Evolutionary conservation across 2,113 vertebrate species (phyloP), one percentile per base, ranked within the genome.

Genomic region (Xenopus borealis): DNA sequence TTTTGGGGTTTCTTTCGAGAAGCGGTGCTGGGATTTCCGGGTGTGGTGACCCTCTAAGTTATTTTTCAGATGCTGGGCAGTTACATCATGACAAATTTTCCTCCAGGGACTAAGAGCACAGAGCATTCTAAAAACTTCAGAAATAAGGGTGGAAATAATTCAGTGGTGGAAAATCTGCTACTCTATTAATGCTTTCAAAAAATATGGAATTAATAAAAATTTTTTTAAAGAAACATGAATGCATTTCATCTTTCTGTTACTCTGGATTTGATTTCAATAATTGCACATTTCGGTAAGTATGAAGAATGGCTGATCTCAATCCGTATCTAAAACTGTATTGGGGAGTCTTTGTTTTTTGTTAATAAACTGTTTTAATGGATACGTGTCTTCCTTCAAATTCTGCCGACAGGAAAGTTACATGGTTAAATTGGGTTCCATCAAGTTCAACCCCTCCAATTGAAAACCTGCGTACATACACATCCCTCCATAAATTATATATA

Each of bases 141-240:
- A 33, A 75, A 45, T 78, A 81, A 81, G 80, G 87, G 81, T 92
- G 88, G 90, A 91, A 88, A 92, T 90, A 90, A 85, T 83, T 87
- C 67, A 82, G 75, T 83, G 86, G 79, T 86, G 82, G 83, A 74
- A 82, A 81, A 85, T 78, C 79, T 82, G 83, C 70, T 81, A 57
- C 71, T 86, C 83, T 85, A 85, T 88, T 85, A 3, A 85, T 85
- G 84, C 85, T 90, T 88, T 87, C 80, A 83, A 82, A 82, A 83
- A 86, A 23, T 81, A 80, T 83, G 84, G 89, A 89, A 85, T 74
- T 79, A 83, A 90, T 91, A 91, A 91, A 91, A 78, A 71, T 79
- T 92, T 79, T 92, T 92, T 92, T 89, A 88, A 90, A 83, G 80
- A 90, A 80, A 45, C 19, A 10, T 61, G 14, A 16, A n/a, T 55